Conservation (phyloP, 2,888 invertebrate species). For the Ceraclea dissimilis region DNA sequence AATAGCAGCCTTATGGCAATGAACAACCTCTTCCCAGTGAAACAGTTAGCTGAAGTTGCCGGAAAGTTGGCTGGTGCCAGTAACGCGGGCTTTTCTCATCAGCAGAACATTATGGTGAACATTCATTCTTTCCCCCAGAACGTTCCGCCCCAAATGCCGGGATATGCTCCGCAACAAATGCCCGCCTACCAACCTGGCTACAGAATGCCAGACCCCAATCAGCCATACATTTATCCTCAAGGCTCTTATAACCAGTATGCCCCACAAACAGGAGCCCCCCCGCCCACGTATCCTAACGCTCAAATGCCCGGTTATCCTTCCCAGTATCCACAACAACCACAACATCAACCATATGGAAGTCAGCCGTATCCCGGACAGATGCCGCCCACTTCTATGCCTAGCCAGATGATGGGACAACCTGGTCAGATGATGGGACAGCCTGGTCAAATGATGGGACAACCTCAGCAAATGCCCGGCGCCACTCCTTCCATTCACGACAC, state of each 20-base stretch:
- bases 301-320: not conserved
- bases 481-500: slow-evolving; percentile 7
- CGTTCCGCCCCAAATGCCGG: slow-evolving; percentile 34
- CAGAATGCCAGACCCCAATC: slow-evolving; percentile 39
- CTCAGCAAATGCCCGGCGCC: slow-evolving; percentile 1
- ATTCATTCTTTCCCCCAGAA: slow-evolving; percentile 53
- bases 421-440: slow-evolving; percentile 5
- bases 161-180: slow-evolving; percentile 38
- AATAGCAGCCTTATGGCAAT: slow-evolving; percentile 38
- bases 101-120: slow-evolving; percentile 58
- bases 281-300: no score
- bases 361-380: slow-evolving; percentile 4
- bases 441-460: not conserved
- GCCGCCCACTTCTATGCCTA: slow-evolving; percentile 1
- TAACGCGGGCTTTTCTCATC: slow-evolving; percentile 44
- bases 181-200: slow-evolving; percentile 35
- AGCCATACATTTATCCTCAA: slow-evolving; percentile 31
- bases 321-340: not conserved
- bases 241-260: slow-evolving; percentile 5
- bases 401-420: slow-evolving; percentile 4
- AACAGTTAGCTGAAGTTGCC: slow-evolving; percentile 38
- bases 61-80: slow-evolving; percentile 40
- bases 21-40: slow-evolving; percentile 41
- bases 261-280: not conserved
- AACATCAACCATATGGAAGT: not conserved